Evolutionary conservation across 2,113 vertebrate genomes (phyloP).

Genomic region (Neodon shergylaensis): DNA sequence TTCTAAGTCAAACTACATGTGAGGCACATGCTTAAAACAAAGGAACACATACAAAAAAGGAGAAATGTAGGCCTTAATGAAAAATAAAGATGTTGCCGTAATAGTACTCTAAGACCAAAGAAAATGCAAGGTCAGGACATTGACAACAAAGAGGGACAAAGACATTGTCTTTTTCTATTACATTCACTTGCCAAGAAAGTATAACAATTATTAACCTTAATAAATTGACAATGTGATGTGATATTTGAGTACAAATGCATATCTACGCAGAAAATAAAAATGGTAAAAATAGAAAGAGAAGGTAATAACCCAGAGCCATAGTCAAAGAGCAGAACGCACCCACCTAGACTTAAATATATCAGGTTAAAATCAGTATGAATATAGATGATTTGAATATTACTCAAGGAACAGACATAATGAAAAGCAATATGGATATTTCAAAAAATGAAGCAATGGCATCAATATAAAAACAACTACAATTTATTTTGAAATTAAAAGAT

Average conservation of each 20-base stretch:
- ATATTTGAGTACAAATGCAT: background rate
- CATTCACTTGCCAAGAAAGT: background rate
- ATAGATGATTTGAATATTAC: background rate
- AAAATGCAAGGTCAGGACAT: background rate
- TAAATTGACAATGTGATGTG: background rate
- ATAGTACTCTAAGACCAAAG: background rate
- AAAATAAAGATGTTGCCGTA: slow-evolving; percentile 3
- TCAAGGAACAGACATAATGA: background rate
- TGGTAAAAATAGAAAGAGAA: slow-evolving; percentile 31
- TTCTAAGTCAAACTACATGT: background rate
- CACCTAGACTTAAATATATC: background rate
- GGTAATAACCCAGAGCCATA: background rate
- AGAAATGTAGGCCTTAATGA: background rate
- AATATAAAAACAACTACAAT: slow-evolving; percentile 3
- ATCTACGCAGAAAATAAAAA: background rate
- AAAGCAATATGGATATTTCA: background rate
- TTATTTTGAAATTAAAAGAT: slow-evolving; percentile 12
- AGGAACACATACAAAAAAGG: background rate
- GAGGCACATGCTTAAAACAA: background rate
- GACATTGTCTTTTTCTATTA: background rate
- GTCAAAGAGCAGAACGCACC: background rate
- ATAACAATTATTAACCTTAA: background rate
- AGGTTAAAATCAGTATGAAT: background rate
- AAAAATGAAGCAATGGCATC: background rate
- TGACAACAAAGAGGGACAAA: slow-evolving; percentile 24